phyloP scores from a whole-genome alignment of 2,797 vertebrate genomes.

The Karalla daura region DNA sequence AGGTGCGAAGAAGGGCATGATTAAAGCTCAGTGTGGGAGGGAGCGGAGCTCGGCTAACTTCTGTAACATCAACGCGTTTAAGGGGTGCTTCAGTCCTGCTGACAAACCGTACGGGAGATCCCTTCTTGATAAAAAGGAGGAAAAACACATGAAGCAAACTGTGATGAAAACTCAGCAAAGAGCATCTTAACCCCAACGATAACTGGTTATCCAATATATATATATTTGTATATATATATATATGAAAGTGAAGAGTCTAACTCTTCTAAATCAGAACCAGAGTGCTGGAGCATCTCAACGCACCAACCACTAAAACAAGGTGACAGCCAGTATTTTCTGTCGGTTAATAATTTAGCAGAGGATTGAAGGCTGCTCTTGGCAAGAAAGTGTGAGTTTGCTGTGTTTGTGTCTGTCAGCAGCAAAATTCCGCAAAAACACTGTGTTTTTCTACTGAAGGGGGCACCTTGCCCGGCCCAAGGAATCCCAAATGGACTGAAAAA shows the following conservation, averaged over 20 bases:
- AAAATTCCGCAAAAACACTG: slow-evolving; percentile 60
- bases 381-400: slow-evolving; percentile 50
- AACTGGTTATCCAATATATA: slow-evolving; percentile 10
- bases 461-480: slow-evolving; percentile 54
- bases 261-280: slow-evolving; percentile 42
- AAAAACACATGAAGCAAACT: too few relatives aligned
- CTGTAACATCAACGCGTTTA: neutral
- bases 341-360: slow-evolving; percentile 71
- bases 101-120: too few relatives aligned
- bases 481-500: slow-evolving; percentile 56
- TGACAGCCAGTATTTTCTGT: slow-evolving; percentile 65
- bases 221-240: too few relatives aligned
- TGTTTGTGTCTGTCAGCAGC: slow-evolving; percentile 67
- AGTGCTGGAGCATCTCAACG: slow-evolving; percentile 49
- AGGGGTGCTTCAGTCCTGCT: too few relatives aligned
- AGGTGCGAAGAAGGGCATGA: neutral
- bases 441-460: slow-evolving; percentile 48
- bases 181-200: neutral
- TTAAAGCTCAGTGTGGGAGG: neutral
- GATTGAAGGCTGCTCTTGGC: slow-evolving; percentile 71
- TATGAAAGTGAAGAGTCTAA: slow-evolving; percentile 23
- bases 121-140: too few relatives aligned
- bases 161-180: too few relatives aligned
- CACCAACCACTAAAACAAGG: slow-evolving; percentile 57
- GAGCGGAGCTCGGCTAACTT: neutral